Evolutionary conservation across 2,888 invertebrate species (phyloP), one percentile per base, ranked within the genome.

Genomic region (Leptopterna dolabrata): DNA sequence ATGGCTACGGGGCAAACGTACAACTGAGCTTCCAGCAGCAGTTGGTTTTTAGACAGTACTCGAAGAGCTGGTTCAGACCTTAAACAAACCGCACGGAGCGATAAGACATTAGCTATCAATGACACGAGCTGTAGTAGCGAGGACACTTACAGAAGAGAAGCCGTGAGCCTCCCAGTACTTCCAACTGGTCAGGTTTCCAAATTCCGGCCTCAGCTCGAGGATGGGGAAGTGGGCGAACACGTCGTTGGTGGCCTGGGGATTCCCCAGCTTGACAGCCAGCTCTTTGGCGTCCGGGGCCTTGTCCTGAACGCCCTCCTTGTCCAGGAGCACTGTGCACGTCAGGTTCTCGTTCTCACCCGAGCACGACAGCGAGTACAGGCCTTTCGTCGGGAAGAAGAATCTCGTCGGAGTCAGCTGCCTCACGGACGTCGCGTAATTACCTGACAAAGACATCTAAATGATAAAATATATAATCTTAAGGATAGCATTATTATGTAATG

Each of bases 361-460:
- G 83, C 91, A 91, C 0, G 88, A 81, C 13, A 90, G 87, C 73
- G 90, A 89, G 88, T 91, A 94, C 19, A 95, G 91, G 30, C 93
- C 92, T 7, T 93, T 93, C 0, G 94, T 93, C 0, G 95, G 95
- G 90, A 95, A 95, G 91, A 94, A 95, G 88, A 94, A 92, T 86
- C 92, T 91, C 55, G 91, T 92, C 45, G 93, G 92, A 0, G 94
- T 93, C 7, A 95, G 90, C 91, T 92, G 93, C 16, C 94, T 92
- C 70, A 95, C 92, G 0, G 90, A 88, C 14, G 89, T 88, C 14
- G 87, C 87, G 55, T 84, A 90, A 70, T 89, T 88, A 16, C 87
- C 89, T 86, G 78, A 55, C 41, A 86, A 19, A 83, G 70, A 41
- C 19, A 55, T 27, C 30, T 55, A 30, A 82, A 83, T 76, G 41